Conservation (phyloP, 2,888 invertebrate genomes). For the Phymatocera aterrima region DNA sequence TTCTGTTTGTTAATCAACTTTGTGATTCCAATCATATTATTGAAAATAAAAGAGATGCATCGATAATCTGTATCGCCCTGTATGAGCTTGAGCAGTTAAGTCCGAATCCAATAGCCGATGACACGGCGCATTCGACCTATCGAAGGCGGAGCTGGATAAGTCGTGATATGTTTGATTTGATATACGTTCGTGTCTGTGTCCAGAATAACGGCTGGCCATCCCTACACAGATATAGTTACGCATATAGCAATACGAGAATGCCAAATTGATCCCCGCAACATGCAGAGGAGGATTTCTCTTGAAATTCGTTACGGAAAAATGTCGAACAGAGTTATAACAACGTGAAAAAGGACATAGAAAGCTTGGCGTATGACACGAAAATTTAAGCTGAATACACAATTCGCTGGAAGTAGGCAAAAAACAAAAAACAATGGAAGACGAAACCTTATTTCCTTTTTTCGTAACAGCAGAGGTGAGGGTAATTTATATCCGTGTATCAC, state of each 20-base stretch:
- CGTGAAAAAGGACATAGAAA: background rate
- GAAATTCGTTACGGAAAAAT: slow-evolving; percentile 3
- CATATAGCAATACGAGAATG: background rate
- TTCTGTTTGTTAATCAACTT: background rate
- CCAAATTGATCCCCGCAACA: background rate
- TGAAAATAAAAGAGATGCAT: background rate
- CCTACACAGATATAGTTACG: background rate
- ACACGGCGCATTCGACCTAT: slow-evolving; percentile 58
- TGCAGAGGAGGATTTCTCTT: background rate
- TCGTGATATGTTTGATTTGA: slow-evolving; percentile 60
- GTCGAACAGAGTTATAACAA: background rate
- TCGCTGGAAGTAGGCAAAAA: background rate
- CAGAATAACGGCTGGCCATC: slow-evolving; percentile 50
- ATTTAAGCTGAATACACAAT: background rate
- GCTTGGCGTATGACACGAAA: background rate
- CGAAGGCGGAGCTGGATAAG: slow-evolving; percentile 56
- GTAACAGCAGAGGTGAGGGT: too few species aligned
- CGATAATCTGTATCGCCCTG: background rate
- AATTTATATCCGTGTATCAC: background rate
- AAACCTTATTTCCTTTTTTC: background rate
- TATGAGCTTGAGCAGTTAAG: background rate
- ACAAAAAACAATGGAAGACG: too few species aligned
- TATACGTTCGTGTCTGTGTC: slow-evolving; percentile 58
- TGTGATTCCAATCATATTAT: background rate
- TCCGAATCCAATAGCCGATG: slow-evolving; percentile 50